phyloP scores from a whole-genome alignment of 1,140 invertebrate genomes.

The Heliconius melpomene region DNA sequence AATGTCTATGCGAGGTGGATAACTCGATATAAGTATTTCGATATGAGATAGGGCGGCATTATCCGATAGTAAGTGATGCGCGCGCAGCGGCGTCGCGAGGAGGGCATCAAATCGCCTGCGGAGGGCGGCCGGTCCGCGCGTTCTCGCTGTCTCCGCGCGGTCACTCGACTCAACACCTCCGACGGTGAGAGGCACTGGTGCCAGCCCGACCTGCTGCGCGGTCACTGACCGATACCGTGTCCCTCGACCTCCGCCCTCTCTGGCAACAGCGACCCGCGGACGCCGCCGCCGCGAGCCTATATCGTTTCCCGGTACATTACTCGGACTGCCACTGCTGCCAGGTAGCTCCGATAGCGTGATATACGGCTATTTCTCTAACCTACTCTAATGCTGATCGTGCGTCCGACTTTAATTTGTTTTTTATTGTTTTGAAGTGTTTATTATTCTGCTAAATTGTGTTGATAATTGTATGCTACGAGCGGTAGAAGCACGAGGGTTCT shows the following conservation, averaged over 20 bases:
- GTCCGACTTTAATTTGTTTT: slow-evolving; percentile 71
- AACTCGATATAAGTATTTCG: slow-evolving; percentile 71
- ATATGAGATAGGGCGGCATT: slow-evolving; percentile 72
- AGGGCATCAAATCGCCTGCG: slow-evolving; percentile 76
- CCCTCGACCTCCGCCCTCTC: slow-evolving; percentile 51
- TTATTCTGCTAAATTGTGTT: slow-evolving; percentile 71
- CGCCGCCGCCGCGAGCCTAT: slow-evolving; percentile 43
- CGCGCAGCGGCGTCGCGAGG: slow-evolving; percentile 73
- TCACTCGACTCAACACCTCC: slow-evolving; percentile 65
- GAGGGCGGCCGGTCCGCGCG: slow-evolving; percentile 72
- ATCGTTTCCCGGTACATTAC: slow-evolving; percentile 41
- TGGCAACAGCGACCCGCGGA: slow-evolving; percentile 41
- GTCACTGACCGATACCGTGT: slow-evolving; percentile 68
- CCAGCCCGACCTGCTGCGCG: slow-evolving; percentile 51
- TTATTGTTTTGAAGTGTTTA: slow-evolving; percentile 75
- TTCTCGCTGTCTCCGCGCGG: slow-evolving; percentile 57
- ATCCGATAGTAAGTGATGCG: slow-evolving; percentile 62
- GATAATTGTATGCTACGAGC: slow-evolving; percentile 45
- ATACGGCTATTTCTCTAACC: slow-evolving; percentile 57
- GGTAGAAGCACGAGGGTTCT: slow-evolving; percentile 34
- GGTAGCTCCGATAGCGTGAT: slow-evolving; percentile 71
- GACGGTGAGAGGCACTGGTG: slow-evolving; percentile 60
- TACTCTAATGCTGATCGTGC: slow-evolving; percentile 60
- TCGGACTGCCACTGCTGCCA: slow-evolving; percentile 46
- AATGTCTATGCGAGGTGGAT: slow-evolving; percentile 57